phyloP scores from a whole-genome alignment of 2,888 invertebrate genomes.

The Protophormia terraenovae region DNA sequence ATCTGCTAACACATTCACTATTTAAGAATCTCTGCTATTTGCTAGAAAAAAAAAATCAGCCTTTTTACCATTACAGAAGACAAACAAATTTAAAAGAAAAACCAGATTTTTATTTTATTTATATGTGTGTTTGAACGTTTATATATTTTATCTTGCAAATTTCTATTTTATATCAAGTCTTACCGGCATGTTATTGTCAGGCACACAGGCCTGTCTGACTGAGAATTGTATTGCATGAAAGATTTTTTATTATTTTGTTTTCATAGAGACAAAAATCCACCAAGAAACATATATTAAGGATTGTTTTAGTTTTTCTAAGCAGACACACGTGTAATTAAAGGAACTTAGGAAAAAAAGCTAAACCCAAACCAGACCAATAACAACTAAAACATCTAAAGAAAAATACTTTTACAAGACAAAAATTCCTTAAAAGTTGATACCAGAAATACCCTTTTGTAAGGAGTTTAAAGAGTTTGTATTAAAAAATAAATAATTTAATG shows the following conservation, averaged over 20 bases:
- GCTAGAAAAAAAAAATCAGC: conserved; percentile 11
- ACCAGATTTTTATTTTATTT: conserved; percentile 62
- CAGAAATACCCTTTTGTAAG: conserved; percentile 18
- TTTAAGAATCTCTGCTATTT: conserved; percentile 44
- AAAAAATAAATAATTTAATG: neutral
- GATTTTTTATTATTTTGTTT: neutral
- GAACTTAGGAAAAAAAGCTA: neutral
- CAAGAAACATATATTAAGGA: too few species aligned
- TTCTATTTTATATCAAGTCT: conserved; percentile 60
- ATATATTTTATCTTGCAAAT: conserved; percentile 46
- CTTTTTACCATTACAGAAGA: conserved; percentile 29
- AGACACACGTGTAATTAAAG: conserved; percentile 63
- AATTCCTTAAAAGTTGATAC: neutral
- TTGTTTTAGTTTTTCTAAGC: conserved; percentile 11
- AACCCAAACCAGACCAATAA: neutral
- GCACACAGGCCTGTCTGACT: conserved; percentile 20
- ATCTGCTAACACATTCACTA: neutral
- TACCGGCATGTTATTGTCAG: conserved; percentile 47
- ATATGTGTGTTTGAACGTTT: neutral
- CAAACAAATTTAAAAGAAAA: conserved; percentile 32
- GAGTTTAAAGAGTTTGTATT: neutral
- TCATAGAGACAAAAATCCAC: conserved; percentile 7
- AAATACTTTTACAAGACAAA: neutral
- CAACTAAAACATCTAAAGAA: neutral
- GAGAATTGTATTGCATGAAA: conserved; percentile 51